A percentile compares a stretch with the other conserved stretches of the same genome.
Conservation (phyloP, 2,797 vertebrate genomes). For the Melanotaenia parkinsoni region DNA sequence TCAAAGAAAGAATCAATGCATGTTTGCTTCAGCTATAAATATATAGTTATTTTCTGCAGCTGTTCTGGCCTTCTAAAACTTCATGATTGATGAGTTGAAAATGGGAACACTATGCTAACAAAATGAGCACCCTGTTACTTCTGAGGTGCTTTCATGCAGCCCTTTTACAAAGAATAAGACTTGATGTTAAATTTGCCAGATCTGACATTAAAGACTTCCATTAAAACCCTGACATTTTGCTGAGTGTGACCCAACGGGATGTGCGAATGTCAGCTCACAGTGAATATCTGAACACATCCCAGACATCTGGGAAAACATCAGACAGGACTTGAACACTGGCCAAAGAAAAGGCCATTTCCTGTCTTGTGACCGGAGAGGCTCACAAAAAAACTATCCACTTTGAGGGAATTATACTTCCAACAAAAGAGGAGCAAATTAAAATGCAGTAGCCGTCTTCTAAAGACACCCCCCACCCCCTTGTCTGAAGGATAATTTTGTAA, state of each 20-base stretch:
- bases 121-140: background rate
- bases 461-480: constrained; percentile 36
- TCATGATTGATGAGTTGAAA: constrained; percentile 38
- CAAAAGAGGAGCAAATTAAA: constrained; percentile 40
- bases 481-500: constrained; percentile 29
- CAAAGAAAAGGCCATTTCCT: constrained; percentile 68
- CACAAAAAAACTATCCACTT: constrained; percentile 24
- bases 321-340: constrained; percentile 44
- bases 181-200: constrained; percentile 47
- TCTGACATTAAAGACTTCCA: constrained; percentile 67
- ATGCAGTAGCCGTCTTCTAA: constrained; percentile 35
- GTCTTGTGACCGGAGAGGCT: constrained; percentile 40
- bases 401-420: constrained; percentile 33
- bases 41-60: constrained; percentile 49
- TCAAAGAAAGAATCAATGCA: constrained; percentile 55
- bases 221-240: constrained; percentile 81
- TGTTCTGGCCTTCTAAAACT: constrained; percentile 27
- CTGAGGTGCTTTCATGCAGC: constrained; percentile 21
- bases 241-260: constrained; percentile 68
- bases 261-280: constrained; percentile 62
- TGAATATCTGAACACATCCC: constrained; percentile 49
- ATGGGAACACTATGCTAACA: constrained; percentile 8
- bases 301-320: constrained; percentile 65
- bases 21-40: constrained; percentile 64
- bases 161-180: constrained; percentile 38